phyloP scores from a whole-genome alignment of 92 coral and sea anemone species.

The Pocillopora meandrina region DNA sequence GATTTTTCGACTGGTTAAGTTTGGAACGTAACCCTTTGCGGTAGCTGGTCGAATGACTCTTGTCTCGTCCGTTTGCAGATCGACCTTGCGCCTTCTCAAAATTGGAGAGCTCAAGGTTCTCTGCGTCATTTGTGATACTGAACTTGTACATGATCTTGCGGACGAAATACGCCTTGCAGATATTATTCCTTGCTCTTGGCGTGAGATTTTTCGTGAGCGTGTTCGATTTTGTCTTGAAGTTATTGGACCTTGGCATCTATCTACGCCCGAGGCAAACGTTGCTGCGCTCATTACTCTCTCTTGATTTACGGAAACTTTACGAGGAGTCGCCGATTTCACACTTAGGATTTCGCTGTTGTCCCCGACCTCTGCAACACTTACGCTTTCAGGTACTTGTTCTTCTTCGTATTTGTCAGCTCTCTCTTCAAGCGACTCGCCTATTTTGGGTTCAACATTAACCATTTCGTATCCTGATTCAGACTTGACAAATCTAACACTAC shows the following conservation, averaged over 20 bases:
- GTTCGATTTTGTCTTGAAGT: neutral
- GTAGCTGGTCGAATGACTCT: conserved; percentile 73
- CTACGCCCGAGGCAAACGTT: neutral
- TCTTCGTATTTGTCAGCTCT: neutral
- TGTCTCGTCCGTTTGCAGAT: conserved; percentile 58
- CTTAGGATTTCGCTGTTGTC: neutral
- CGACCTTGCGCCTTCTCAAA: conserved; percentile 7
- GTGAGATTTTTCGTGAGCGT: neutral
- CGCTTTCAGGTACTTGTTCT: neutral
- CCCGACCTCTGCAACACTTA: neutral
- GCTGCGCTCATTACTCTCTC: conserved; percentile 26
- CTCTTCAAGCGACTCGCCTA: conserved; percentile 31
- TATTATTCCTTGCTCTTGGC: neutral
- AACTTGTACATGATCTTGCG: conserved; percentile 14
- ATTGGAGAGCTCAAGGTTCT: conserved; percentile 17
- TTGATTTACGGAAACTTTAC: neutral
- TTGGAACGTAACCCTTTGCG: conserved; percentile 58
- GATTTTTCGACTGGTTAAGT: conserved; percentile 16
- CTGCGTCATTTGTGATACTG: conserved; percentile 12
- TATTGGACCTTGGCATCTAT: neutral
- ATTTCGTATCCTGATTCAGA: conserved; percentile 36
- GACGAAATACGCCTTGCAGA: conserved; percentile 20
- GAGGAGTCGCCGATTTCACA: neutral
- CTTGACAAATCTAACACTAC: conserved; percentile 48
- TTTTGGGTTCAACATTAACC: conserved; percentile 28